A percentile compares a stretch with the other conserved stretches of the same genome.
Conservation (phyloP, 2,888 invertebrate species). For the Dasypolia templi region DNA sequence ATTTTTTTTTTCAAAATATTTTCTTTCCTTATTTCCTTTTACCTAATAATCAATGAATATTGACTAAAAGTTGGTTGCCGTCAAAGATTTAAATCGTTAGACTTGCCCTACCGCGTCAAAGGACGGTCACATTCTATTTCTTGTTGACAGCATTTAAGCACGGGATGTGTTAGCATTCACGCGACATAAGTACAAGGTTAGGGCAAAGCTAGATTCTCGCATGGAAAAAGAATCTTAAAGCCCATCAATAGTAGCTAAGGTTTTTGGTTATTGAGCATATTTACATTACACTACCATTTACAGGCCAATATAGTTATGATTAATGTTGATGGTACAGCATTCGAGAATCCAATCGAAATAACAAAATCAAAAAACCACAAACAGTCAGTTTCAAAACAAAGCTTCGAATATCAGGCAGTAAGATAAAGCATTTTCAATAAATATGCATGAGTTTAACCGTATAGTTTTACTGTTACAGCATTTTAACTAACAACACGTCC, state of each 20-base stretch:
- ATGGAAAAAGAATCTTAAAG: too few relatives aligned
- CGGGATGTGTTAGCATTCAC: too few relatives aligned
- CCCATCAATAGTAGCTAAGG: too few relatives aligned
- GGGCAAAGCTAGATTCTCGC: too few relatives aligned
- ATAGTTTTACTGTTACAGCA: slow-evolving; percentile 11
- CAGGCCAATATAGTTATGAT: background rate
- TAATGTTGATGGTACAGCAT: background rate
- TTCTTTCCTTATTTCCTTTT: too few relatives aligned
- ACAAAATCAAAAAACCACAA: background rate
- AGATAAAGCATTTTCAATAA: slow-evolving; percentile 25
- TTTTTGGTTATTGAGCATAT: background rate
- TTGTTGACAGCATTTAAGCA: too few relatives aligned
- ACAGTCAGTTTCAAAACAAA: slow-evolving; percentile 14
- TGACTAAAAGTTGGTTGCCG: background rate
- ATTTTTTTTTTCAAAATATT: too few relatives aligned
- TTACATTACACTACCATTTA: background rate
- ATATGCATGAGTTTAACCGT: slow-evolving; percentile 37
- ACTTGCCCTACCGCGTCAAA: too few relatives aligned
- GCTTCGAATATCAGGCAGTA: background rate
- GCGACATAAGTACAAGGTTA: too few relatives aligned
- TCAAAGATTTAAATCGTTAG: too few relatives aligned
- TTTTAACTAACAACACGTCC: slow-evolving; percentile 29
- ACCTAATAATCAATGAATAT: background rate
- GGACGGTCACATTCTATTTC: too few relatives aligned
- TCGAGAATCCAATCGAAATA: slow-evolving; percentile 2